Percentiles rank a stretch among this genome's conserved stretches.
These are phyloP conservation scores for Atlantisia rogersi DNA, from an alignment of 2,113 vertebrate genomes.

Conservation along the genomic window DNA sequence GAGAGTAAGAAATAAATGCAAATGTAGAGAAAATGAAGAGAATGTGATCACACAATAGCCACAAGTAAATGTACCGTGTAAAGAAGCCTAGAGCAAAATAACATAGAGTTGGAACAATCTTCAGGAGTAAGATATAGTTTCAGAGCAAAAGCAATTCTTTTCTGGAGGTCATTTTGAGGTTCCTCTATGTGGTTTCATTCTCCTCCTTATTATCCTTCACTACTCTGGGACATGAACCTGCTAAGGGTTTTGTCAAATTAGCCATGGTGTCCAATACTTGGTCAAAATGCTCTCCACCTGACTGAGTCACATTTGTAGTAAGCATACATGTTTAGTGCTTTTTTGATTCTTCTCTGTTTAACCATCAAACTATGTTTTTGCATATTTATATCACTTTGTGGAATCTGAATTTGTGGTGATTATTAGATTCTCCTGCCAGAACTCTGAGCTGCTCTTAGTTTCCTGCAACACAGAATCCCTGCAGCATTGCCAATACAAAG, in stretches of 20 bases:
- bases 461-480: slow-evolving; percentile 6
- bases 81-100: slow-evolving; percentile 9
- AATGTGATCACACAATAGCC: neutral
- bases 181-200: neutral
- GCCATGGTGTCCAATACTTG: neutral
- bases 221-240: neutral
- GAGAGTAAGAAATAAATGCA: neutral
- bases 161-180: slow-evolving; percentile 24
- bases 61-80: slow-evolving; percentile 13
- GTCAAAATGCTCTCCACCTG: neutral
- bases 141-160: neutral
- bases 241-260: neutral
- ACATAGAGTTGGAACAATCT: neutral
- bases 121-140: neutral
- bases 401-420: neutral
- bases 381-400: neutral
- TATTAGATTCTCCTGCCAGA: neutral
- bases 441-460: neutral
- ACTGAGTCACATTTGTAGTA: neutral
- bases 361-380: neutral
- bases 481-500: slow-evolving; percentile 4
- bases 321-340: neutral
- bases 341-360: neutral
- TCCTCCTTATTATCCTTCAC: neutral
- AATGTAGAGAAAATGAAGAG: neutral